These are phyloP conservation scores for Patiria miniata DNA, from an alignment of 35 echinoderm and acorn worm genomes.

Conservation along the genomic window DNA sequence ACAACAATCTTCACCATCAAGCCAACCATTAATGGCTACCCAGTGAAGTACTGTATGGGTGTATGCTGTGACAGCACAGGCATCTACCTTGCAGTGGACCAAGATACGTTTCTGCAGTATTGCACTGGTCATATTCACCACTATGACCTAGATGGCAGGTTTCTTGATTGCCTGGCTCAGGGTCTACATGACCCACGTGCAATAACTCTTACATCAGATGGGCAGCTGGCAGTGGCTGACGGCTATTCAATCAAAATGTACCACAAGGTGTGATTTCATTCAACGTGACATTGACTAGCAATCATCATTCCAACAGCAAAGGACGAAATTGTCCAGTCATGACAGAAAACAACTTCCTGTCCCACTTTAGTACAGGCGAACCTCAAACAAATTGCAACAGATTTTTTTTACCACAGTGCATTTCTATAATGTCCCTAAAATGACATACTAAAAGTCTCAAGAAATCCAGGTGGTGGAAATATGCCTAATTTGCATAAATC, in stretches of 20 bases:
- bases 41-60: background rate
- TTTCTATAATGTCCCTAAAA: too few relatives aligned
- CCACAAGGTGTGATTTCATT: background rate
- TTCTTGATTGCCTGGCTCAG: background rate
- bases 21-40: background rate
- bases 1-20: background rate
- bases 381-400: too few relatives aligned
- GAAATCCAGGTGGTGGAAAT: too few relatives aligned
- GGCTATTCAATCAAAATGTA: background rate
- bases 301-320: too few relatives aligned
- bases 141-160: background rate
- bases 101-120: too few relatives aligned
- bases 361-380: too few relatives aligned
- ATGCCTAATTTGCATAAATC: too few relatives aligned
- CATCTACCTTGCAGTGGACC: background rate
- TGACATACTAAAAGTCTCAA: too few relatives aligned
- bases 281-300: too few relatives aligned
- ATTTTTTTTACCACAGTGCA: too few relatives aligned
- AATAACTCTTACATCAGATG: background rate
- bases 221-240: background rate
- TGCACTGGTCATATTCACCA: constrained; percentile 27
- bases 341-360: too few relatives aligned
- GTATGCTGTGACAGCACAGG: background rate
- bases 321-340: too few relatives aligned
- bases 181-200: background rate